phyloP scores from a whole-genome alignment of 2,797 vertebrate genomes.

The Clarias pachynema region DNA sequence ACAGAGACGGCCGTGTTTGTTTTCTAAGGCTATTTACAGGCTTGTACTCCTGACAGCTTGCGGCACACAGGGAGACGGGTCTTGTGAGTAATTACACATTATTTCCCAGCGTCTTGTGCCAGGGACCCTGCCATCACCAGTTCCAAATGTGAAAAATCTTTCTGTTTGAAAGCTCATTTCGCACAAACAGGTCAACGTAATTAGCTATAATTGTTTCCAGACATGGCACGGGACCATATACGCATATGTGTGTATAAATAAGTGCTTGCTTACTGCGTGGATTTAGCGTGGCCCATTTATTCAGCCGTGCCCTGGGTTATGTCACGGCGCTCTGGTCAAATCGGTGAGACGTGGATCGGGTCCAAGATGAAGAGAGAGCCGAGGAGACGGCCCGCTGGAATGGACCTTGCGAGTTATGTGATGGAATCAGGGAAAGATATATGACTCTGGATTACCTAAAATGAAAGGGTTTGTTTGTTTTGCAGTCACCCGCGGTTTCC shows the following conservation, averaged over 20 bases:
- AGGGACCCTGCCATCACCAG: constrained; percentile 74
- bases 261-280: constrained; percentile 93
- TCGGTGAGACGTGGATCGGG: constrained; percentile 43
- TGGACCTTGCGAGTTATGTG: constrained; percentile 51
- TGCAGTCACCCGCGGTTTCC: constrained; percentile 57
- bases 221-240: constrained; percentile 81
- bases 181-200: constrained; percentile 93
- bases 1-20: constrained; percentile 42
- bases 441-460: constrained; percentile 51
- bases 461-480: constrained; percentile 56
- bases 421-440: constrained; percentile 53
- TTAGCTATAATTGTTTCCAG: constrained; percentile 94
- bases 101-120: constrained; percentile 81
- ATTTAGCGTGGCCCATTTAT: constrained; percentile 86
- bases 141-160: constrained; percentile 86
- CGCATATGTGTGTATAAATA: constrained; percentile 77
- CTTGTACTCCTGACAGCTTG: constrained; percentile 66
- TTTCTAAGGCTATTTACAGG: constrained; percentile 49
- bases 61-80: constrained; percentile 69
- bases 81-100: constrained; percentile 85
- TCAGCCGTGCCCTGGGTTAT: constrained; percentile 82
- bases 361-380: constrained; percentile 43
- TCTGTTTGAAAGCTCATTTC: constrained; percentile 89
- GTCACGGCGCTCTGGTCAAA: constrained; percentile 70
- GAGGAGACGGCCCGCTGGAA: constrained; percentile 37